Conservation (phyloP, 2,888 invertebrate genomes). For the Ypsolopha scabrella region DNA sequence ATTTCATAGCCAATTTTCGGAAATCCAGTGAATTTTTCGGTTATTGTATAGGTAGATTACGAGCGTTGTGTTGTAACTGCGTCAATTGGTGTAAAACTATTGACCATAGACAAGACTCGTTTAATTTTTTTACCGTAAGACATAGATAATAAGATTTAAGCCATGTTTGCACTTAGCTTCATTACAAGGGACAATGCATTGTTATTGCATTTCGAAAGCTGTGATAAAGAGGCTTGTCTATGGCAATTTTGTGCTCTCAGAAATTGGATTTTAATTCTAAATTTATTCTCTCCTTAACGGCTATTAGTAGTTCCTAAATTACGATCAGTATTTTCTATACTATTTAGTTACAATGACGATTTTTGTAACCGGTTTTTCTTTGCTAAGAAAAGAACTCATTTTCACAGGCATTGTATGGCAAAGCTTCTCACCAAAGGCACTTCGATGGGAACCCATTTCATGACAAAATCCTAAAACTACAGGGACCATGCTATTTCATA, state of each 20-base stretch:
- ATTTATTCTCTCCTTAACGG: conserved; percentile 27
- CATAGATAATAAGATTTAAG: conserved; percentile 57
- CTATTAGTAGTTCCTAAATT: conserved; percentile 64
- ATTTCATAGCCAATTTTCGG: conserved; percentile 39
- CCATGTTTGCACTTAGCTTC: conserved; percentile 59
- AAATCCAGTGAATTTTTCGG: conserved; percentile 20
- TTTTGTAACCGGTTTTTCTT: conserved; percentile 3
- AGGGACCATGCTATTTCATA: too few relatives aligned
- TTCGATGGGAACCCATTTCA: too few relatives aligned
- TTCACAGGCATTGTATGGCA: conserved; percentile 23
- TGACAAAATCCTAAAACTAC: too few relatives aligned
- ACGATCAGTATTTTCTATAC: conserved; percentile 59
- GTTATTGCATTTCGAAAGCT: conserved; percentile 61
- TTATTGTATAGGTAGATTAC: not conserved
- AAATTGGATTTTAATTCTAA: conserved; percentile 17
- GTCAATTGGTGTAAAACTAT: conserved; percentile 1
- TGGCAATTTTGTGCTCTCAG: conserved; percentile 27
- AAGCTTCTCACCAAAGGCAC: too few relatives aligned
- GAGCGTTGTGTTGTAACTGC: not conserved
- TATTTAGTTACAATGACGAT: conserved; percentile 19
- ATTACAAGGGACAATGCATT: conserved; percentile 56
- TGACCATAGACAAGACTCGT: conserved; percentile 60
- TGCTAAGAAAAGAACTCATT: conserved; percentile 7
- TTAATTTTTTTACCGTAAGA: conserved; percentile 51
- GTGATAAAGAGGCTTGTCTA: conserved; percentile 67